A percentile compares a stretch with the other conserved stretches of the same genome.
Evolutionary conservation across 53 echinoderm and acorn worm genomes (phyloP).

Genomic region (Actinopyga echinites): DNA sequence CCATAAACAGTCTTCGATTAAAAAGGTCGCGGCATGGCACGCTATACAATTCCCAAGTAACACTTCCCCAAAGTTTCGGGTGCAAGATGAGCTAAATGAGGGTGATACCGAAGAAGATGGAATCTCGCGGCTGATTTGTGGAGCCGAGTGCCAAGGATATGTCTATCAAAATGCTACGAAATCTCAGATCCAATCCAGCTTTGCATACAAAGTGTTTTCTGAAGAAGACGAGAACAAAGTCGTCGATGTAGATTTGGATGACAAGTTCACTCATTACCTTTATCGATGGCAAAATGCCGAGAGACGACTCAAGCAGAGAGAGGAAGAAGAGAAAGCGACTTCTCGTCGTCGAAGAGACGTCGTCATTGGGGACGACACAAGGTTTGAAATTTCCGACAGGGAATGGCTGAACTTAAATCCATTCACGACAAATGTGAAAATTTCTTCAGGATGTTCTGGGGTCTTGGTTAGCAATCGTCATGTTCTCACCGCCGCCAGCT

Average conservation of each 20-base stretch:
- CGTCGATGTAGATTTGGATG: slow-evolving; percentile 49
- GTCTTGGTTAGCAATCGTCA: slow-evolving; percentile 66
- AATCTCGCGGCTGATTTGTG: background rate
- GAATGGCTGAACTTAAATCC: slow-evolving; percentile 61
- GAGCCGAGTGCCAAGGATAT: slow-evolving; percentile 17
- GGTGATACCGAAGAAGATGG: background rate
- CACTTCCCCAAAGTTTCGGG: background rate
- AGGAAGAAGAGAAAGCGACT: background rate
- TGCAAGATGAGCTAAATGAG: background rate
- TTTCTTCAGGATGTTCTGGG: slow-evolving; percentile 81
- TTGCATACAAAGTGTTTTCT: slow-evolving; percentile 26
- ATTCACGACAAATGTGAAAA: slow-evolving; percentile 73
- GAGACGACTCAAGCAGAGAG: slow-evolving; percentile 2
- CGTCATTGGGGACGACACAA: slow-evolving; percentile 61
- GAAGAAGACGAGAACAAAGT: slow-evolving; percentile 54
- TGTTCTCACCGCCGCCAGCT: slow-evolving; percentile 89
- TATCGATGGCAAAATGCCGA: slow-evolving; percentile 59
- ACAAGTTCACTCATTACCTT: slow-evolving; percentile 65
- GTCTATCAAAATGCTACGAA: background rate
- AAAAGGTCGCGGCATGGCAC: slow-evolving; percentile 6
- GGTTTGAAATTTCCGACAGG: slow-evolving; percentile 68
- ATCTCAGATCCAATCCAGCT: background rate
- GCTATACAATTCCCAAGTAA: slow-evolving; percentile 20
- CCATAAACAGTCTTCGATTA: background rate
- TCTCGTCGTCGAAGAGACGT: slow-evolving; percentile 52